Conservation (phyloP, 2,888 invertebrate genomes). For the Taenaris catops region DNA sequence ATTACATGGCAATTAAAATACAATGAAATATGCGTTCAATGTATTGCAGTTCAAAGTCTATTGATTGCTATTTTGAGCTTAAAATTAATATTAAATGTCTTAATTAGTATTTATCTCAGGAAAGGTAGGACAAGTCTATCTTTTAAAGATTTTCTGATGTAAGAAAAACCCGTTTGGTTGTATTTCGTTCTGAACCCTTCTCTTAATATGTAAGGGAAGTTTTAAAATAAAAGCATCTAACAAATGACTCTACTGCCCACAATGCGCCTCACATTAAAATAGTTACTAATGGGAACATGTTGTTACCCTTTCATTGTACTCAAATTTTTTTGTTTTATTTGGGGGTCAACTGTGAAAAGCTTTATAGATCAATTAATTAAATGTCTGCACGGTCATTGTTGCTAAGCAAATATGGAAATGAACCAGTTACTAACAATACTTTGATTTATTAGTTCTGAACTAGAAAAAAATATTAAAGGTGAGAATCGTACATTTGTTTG, state of each 20-base stretch:
- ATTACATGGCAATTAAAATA: too few relatives aligned
- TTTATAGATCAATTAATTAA: conserved; percentile 79
- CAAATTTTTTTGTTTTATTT: conserved; percentile 71
- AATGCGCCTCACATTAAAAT: conserved; percentile 59
- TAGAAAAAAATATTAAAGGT: conserved; percentile 56
- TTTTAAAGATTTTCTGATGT: too few relatives aligned
- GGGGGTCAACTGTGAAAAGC: conserved; percentile 73
- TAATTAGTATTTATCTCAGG: too few relatives aligned
- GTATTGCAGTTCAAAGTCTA: too few relatives aligned
- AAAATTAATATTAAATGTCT: too few relatives aligned
- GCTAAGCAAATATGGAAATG: conserved; percentile 73
- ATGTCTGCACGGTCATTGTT: conserved; percentile 75
- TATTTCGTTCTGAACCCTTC: too few relatives aligned
- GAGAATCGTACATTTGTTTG: conserved; percentile 42
- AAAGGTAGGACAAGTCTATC: too few relatives aligned
- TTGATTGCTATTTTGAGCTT: too few relatives aligned
- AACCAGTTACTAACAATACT: conserved; percentile 59
- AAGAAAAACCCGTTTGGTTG: too few relatives aligned
- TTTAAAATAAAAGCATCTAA: conserved; percentile 57
- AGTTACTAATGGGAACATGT: conserved; percentile 64
- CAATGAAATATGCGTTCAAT: too few relatives aligned
- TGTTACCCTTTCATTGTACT: conserved; percentile 68
- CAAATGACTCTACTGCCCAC: conserved; percentile 66
- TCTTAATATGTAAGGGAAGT: conserved; percentile 44
- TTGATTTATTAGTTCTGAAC: conserved; percentile 61